Evolutionary conservation across 1,140 invertebrate species (phyloP).

Genomic region (Trinorchestia longiramus): DNA sequence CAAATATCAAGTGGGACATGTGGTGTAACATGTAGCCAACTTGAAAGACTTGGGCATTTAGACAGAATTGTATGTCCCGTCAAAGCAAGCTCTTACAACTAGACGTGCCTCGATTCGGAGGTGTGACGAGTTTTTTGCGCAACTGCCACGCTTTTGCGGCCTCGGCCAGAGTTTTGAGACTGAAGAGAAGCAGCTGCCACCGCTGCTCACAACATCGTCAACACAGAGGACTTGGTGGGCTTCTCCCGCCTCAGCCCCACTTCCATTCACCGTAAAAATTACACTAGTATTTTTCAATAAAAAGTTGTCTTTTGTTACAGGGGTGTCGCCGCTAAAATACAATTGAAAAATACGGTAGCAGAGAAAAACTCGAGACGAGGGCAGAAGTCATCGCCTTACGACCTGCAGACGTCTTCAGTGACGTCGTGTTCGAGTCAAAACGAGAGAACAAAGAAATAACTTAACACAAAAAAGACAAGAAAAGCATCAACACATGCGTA

Average conservation of each 20-base stretch:
- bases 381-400: neutral
- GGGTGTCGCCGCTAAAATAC: neutral
- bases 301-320: neutral
- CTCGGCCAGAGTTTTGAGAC: neutral
- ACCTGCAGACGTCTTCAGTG: neutral
- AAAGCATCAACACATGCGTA: neutral
- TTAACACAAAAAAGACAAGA: neutral
- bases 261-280: neutral
- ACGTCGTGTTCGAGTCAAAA: too few species aligned
- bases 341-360: neutral
- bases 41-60: neutral
- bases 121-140: neutral
- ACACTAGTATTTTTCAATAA: neutral
- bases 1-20: neutral
- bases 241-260: neutral
- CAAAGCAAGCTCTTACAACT: neutral
- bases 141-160: neutral
- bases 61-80: neutral
- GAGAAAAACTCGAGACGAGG: neutral
- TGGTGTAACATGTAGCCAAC: neutral
- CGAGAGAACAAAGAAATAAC: too few species aligned
- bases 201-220: neutral
- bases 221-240: neutral
- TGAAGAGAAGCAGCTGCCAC: neutral
- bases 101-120: neutral